Evolutionary conservation across 2,113 vertebrate genomes (phyloP), one percentile per base, ranked within the genome.

Genomic region (Ranitomeya imitator): DNA sequence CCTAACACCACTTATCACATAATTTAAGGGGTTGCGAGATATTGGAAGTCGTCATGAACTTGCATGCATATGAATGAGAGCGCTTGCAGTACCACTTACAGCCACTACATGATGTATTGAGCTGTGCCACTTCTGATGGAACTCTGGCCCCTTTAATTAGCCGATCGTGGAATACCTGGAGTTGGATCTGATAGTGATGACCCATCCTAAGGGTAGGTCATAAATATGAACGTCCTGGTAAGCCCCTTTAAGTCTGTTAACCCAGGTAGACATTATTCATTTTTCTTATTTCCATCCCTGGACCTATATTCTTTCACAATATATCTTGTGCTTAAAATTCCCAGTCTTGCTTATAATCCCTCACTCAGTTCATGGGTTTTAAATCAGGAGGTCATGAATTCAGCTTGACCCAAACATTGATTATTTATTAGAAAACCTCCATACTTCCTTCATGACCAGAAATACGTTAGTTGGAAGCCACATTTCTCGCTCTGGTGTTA

Each of bases 351-450:
- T 21, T 21, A 65, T 65, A 21, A 83, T 65, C 26, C 10, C 8
- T 18, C 23, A 60, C 37, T 59, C 57, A 13, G 59, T 81, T 81
- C 31, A 2, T 13, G 11, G 59, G 31, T 61, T 37, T 19, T 63
- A 15, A 61, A 61, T n/a, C 16, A 83, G 31, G 60, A 65, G 60
- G 80, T 65, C 82, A 69, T 55, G 51, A 15, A 84, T 69, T 55
- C 16, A 63, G 45, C 65, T 84, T 71, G 82, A 84, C 82, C 31
- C 21, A 4, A 15, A 51, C 63, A 84, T 84, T 84, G 45, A 84
- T 84, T 84, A 84, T 84, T 69, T 69, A 81, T 81, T 81, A 57
- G 82, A 55, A 55, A 84, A 26, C 13, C 81, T 69, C 63, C 61
- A 83, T 23, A 84, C 52, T 51, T 71, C 65, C 82, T 71, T 84